Evolutionary conservation across 92 coral and sea anemone species (phyloP).

Genomic region (Scolanthus callimorphus): DNA sequence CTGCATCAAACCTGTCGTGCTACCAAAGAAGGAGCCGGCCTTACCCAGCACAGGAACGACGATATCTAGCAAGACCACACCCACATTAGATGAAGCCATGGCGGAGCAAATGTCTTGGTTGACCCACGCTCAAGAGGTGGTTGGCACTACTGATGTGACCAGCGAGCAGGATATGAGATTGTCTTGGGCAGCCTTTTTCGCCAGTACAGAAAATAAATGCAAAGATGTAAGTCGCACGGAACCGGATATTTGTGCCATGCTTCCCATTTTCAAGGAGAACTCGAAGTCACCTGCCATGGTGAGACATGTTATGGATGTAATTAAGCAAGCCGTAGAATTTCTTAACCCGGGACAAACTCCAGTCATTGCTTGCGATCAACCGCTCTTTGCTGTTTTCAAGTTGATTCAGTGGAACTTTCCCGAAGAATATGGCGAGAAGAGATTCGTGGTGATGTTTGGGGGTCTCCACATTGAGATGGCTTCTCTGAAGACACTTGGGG

Average conservation of each 20-base stretch:
- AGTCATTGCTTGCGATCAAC: conserved; percentile 26
- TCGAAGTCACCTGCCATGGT: conserved; percentile 20
- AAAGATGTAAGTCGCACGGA: not conserved
- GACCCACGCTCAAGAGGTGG: conserved; percentile 15
- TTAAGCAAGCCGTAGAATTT: conserved; percentile 15
- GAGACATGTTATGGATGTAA: conserved; percentile 22
- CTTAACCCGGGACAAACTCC: conserved; percentile 24
- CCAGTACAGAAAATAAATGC: not conserved
- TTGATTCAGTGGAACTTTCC: conserved; percentile 19
- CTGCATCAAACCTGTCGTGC: conserved; percentile 13
- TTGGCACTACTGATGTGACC: conserved; percentile 1
- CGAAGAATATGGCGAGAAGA: too few relatives aligned
- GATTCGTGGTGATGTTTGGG: too few relatives aligned
- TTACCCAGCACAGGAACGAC: too few relatives aligned
- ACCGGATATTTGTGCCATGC: conserved; percentile 5
- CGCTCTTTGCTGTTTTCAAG: conserved; percentile 11
- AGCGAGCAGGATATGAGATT: not conserved
- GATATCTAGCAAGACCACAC: not conserved
- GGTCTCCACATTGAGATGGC: too few relatives aligned
- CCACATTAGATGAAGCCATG: conserved; percentile 1
- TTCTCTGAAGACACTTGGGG: too few relatives aligned
- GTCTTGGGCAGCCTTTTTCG: conserved; percentile 19
- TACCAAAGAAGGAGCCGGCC: conserved; percentile 6
- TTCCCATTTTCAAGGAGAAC: conserved; percentile 14
- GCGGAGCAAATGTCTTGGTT: conserved; percentile 5